Evolutionary conservation across 1,140 invertebrate species (phyloP).

Genomic region (Megalopta genalis): DNA sequence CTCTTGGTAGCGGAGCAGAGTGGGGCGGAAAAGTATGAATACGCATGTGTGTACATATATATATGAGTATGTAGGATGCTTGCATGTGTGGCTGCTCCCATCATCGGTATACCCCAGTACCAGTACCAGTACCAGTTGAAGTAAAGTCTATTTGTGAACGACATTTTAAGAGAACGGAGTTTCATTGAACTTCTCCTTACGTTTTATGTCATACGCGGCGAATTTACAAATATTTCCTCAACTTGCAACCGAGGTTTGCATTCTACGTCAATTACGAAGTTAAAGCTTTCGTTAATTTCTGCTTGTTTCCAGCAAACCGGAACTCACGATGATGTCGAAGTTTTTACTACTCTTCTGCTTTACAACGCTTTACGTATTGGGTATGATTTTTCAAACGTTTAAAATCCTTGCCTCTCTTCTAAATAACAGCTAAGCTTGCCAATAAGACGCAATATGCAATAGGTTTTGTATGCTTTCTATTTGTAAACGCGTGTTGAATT

Average conservation of each 20-base stretch:
- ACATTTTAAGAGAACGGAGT: conserved; percentile 7
- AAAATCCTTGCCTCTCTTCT: not conserved
- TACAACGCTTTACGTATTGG: conserved; percentile 24
- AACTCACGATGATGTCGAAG: conserved; percentile 27
- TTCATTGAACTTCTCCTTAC: conserved; percentile 24
- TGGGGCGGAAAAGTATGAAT: too few relatives aligned
- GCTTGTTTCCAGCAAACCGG: conserved; percentile 11
- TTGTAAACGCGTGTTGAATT: not conserved
- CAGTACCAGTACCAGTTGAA: too few relatives aligned
- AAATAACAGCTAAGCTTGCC: not conserved
- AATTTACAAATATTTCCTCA: conserved; percentile 17
- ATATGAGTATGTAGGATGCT: too few relatives aligned
- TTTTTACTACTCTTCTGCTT: conserved; percentile 33
- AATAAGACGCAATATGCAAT: not conserved
- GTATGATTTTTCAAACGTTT: conserved; percentile 28
- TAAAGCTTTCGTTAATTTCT: not conserved
- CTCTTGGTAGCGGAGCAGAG: too few relatives aligned
- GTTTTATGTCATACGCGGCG: conserved; percentile 10
- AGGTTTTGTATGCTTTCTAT: not conserved
- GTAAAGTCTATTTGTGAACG: conserved; percentile 22
- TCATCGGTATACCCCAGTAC: too few relatives aligned
- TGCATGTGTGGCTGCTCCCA: too few relatives aligned
- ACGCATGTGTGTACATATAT: too few relatives aligned
- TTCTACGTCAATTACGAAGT: not conserved
- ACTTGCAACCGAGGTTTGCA: not conserved